phyloP scores from a whole-genome alignment of 2,888 invertebrate genomes.

The Agrotis ipsilon region DNA sequence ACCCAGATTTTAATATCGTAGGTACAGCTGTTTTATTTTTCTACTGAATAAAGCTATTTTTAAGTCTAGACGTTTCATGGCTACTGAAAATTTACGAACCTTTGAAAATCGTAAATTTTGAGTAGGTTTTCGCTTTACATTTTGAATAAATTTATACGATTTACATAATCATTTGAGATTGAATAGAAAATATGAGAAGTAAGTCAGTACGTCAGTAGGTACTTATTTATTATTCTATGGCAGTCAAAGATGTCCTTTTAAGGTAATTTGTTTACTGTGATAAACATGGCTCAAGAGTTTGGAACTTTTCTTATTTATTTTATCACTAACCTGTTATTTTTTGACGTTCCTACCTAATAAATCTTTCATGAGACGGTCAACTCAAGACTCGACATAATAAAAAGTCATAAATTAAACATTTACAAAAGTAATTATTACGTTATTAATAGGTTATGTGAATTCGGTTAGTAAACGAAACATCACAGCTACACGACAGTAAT shows the following conservation, averaged over 20 bases:
- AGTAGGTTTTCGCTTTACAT: slow-evolving; percentile 50
- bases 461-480: neutral
- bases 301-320: neutral
- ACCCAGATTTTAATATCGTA: slow-evolving; percentile 30
- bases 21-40: slow-evolving; percentile 18
- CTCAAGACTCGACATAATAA: too few relatives aligned
- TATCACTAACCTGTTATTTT: neutral
- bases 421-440: neutral
- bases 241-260: slow-evolving; percentile 18
- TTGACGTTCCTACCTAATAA: neutral
- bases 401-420: neutral
- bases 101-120: slow-evolving; percentile 56
- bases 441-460: neutral
- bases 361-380: too few relatives aligned
- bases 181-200: slow-evolving; percentile 38
- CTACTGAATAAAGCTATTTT: slow-evolving; percentile 40
- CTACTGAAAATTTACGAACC: slow-evolving; percentile 55
- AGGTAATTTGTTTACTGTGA: slow-evolving; percentile 32
- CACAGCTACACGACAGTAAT: slow-evolving; percentile 1
- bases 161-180: slow-evolving; percentile 53
- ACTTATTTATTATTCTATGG: slow-evolving; percentile 38
- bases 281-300: slow-evolving; percentile 5
- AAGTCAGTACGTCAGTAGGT: slow-evolving; percentile 14
- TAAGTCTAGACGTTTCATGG: slow-evolving; percentile 36
- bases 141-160: slow-evolving; percentile 54